phyloP scores from a whole-genome alignment of 2,113 vertebrate species.

The Pseudonaja textilis region DNA sequence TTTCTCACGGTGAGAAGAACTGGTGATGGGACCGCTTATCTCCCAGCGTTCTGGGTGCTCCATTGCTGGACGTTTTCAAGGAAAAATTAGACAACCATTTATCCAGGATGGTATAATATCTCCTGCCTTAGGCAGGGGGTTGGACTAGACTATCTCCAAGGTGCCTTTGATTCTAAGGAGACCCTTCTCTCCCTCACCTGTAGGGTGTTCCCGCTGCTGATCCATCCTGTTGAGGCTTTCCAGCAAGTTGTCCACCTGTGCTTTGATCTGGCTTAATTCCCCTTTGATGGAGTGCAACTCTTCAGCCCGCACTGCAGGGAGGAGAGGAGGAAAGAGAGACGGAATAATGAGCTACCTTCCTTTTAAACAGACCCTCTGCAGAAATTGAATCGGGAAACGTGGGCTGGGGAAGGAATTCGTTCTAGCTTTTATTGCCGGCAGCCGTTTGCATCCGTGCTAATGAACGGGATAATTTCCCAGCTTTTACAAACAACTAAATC shows the following conservation, averaged over 20 bases:
- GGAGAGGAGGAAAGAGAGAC: constrained; percentile 20
- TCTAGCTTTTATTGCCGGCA: background rate
- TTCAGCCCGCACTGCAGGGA: constrained; percentile 71
- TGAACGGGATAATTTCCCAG: background rate
- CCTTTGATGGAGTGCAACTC: constrained; percentile 84
- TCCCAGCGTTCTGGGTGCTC: too few relatives aligned
- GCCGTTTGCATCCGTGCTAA: background rate
- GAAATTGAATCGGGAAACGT: background rate
- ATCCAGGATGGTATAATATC: too few relatives aligned
- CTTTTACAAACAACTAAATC: background rate
- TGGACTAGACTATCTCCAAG: background rate
- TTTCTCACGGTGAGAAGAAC: too few relatives aligned
- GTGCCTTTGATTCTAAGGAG: background rate
- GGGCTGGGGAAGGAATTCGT: background rate
- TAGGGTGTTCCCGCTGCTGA: constrained; percentile 65
- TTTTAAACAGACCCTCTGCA: background rate
- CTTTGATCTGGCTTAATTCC: constrained; percentile 88
- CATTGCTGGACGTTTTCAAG: too few relatives aligned
- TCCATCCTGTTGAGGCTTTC: constrained; percentile 85
- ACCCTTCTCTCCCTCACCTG: constrained; percentile 47
- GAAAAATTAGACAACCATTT: too few relatives aligned
- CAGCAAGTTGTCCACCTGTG: constrained; percentile 84
- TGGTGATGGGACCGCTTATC: too few relatives aligned
- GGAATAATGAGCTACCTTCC: background rate
- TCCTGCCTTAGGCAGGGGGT: background rate